These are phyloP conservation scores for Nomada lathburiana DNA, from an alignment of 2,888 invertebrate species.

Conservation along the genomic window DNA sequence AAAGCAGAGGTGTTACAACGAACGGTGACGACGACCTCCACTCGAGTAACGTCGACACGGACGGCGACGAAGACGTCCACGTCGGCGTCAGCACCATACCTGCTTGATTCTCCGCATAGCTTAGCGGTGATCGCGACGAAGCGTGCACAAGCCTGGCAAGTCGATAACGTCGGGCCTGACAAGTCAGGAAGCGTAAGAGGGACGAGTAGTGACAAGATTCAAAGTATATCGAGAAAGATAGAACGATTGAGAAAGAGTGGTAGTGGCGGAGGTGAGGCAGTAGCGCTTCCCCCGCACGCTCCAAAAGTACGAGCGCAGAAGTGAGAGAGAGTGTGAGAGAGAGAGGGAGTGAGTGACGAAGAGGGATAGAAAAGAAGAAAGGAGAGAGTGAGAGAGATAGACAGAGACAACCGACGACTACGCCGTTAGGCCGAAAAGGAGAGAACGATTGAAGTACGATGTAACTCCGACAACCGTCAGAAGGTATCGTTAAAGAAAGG, in stretches of 20 bases:
- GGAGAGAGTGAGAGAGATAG: slow-evolving; percentile 23
- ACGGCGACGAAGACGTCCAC: slow-evolving; percentile 59
- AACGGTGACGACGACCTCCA: slow-evolving; percentile 59
- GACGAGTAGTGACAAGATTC: slow-evolving; percentile 55
- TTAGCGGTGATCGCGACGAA: slow-evolving; percentile 56
- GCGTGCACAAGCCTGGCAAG: slow-evolving; percentile 61
- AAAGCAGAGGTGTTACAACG: slow-evolving; percentile 45
- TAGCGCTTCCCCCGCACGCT: slow-evolving; percentile 56
- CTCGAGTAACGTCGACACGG: slow-evolving; percentile 58
- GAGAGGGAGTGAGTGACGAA: slow-evolving; percentile 13
- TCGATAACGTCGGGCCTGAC: slow-evolving; percentile 57
- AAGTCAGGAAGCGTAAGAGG: slow-evolving; percentile 58
- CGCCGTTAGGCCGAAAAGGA: slow-evolving; percentile 52
- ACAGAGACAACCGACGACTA: slow-evolving; percentile 25
- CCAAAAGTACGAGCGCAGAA: slow-evolving; percentile 41
- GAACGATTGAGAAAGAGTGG: slow-evolving; percentile 46
- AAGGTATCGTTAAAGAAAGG: slow-evolving; percentile 26
- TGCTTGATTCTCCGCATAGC: slow-evolving; percentile 33
- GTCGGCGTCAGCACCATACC: slow-evolving; percentile 50
- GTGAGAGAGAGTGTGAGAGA: slow-evolving; percentile 31
- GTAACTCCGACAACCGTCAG: slow-evolving; percentile 15
- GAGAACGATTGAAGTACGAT: slow-evolving; percentile 25
- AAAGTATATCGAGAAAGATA: slow-evolving; percentile 42
- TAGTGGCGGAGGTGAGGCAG: slow-evolving; percentile 53
- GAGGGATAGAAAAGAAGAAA: slow-evolving; percentile 3